A percentile compares a stretch with the other conserved stretches of the same genome.
Conservation (phyloP, 2,113 vertebrate genomes). For the Istiophorus platypterus region DNA sequence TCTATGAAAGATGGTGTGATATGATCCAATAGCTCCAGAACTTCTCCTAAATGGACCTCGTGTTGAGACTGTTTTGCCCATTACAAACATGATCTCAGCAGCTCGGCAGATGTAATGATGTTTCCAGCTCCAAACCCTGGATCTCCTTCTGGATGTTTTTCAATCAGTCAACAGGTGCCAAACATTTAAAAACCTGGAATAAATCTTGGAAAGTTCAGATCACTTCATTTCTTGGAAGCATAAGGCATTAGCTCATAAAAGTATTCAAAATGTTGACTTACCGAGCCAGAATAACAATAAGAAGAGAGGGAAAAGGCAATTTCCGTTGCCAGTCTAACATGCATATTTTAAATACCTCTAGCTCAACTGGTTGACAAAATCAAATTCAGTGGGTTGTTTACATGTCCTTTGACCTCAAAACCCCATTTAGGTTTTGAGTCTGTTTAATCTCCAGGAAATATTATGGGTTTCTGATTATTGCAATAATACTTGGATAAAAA, state of each 20-base stretch:
- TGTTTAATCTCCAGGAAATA: conserved; percentile 69
- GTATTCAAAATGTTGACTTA: conserved; percentile 1
- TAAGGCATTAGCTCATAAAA: neutral
- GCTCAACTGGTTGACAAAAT: conserved; percentile 49
- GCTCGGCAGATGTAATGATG: conserved; percentile 52
- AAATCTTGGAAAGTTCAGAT: conserved; percentile 33
- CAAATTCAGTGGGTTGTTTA: conserved; percentile 31
- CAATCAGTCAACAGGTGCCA: conserved; percentile 44
- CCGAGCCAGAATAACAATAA: neutral
- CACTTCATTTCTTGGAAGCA: conserved; percentile 30
- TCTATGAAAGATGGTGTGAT: neutral
- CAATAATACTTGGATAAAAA: conserved; percentile 62
- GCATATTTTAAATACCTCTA: conserved; percentile 61
- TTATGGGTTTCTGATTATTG: conserved; percentile 47
- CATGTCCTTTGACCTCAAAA: conserved; percentile 63
- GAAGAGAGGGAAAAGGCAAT: neutral
- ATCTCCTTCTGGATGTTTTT: conserved; percentile 44
- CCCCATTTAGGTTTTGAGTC: conserved; percentile 40
- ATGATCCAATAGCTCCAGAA: conserved; percentile 6
- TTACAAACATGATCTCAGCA: conserved; percentile 26
- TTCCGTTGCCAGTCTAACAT: conserved; percentile 9
- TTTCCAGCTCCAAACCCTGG: conserved; percentile 54
- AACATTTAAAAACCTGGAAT: conserved; percentile 36
- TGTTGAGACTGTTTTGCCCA: conserved; percentile 13
- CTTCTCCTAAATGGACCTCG: neutral